These are phyloP conservation scores for Portevinia maculata DNA, from an alignment of 2,888 invertebrate species.

Conservation along the genomic window DNA sequence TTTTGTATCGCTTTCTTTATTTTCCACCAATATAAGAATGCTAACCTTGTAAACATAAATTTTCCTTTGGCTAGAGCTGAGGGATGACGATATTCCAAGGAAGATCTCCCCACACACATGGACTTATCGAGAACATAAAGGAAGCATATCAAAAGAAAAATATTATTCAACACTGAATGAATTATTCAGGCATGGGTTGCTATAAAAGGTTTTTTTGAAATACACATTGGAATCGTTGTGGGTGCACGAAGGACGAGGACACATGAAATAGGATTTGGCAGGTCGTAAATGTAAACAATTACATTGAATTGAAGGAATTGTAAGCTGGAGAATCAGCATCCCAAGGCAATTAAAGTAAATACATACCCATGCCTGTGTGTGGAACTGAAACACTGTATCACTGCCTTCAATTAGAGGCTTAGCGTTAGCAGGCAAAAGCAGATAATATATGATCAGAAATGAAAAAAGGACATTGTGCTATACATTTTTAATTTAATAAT, in stretches of 20 bases:
- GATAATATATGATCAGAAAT: slow-evolving; percentile 21
- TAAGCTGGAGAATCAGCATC: slow-evolving; percentile 11
- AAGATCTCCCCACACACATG: not conserved
- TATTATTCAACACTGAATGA: slow-evolving; percentile 43
- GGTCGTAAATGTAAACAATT: slow-evolving; percentile 57
- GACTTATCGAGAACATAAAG: not conserved
- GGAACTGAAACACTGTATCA: slow-evolving; percentile 16
- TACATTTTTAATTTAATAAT: slow-evolving; percentile 67
- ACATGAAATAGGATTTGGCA: slow-evolving; percentile 53
- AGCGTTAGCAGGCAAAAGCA: slow-evolving; percentile 9
- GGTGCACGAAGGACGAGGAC: slow-evolving; percentile 1
- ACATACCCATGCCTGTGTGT: not conserved
- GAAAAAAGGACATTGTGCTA: slow-evolving; percentile 24
- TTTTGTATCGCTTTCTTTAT: slow-evolving; percentile 21
- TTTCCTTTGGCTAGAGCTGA: slow-evolving; percentile 19
- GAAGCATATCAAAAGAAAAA: not conserved
- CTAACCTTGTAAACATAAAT: slow-evolving; percentile 66
- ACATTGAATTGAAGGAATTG: slow-evolving; percentile 52
- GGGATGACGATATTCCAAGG: slow-evolving; percentile 21
- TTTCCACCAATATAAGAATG: slow-evolving; percentile 23
- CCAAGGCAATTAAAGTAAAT: slow-evolving; percentile 21
- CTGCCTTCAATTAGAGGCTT: slow-evolving; percentile 59
- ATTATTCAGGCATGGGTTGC: slow-evolving; percentile 61
- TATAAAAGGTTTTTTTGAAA: slow-evolving; percentile 63
- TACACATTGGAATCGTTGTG: slow-evolving; percentile 44